Percentiles rank a stretch among this genome's conserved stretches.
Conservation (phyloP, 2,888 invertebrate genomes). For the Dusona sp. region DNA sequence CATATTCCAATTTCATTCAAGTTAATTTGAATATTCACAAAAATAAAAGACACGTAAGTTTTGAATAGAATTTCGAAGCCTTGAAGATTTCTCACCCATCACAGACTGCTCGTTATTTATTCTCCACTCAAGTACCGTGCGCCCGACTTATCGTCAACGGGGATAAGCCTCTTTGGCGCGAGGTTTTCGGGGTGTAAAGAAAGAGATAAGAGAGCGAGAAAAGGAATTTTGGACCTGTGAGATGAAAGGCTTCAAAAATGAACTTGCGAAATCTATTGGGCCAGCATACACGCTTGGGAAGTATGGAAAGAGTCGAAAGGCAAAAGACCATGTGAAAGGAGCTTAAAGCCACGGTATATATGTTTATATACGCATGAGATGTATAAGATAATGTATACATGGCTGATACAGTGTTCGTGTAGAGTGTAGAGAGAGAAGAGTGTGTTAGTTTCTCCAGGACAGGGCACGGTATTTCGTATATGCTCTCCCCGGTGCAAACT, state of each 20-base stretch:
- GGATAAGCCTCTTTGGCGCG: conserved; percentile 61
- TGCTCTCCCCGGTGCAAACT: conserved; percentile 39
- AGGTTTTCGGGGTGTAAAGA: conserved; percentile 22
- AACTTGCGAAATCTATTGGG: conserved; percentile 65
- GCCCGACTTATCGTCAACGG: conserved; percentile 69
- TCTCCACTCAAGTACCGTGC: conserved; percentile 60
- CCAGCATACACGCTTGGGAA: conserved; percentile 28
- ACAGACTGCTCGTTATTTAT: conserved; percentile 58
- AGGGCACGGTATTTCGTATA: conserved; percentile 40
- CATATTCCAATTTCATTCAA: background rate
- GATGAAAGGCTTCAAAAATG: conserved; percentile 49
- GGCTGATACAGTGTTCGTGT: conserved; percentile 13
- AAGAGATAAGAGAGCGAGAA: conserved; percentile 15
- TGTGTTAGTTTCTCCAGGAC: conserved; percentile 47
- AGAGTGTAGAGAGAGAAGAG: conserved; percentile 9
- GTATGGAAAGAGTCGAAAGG: conserved; percentile 36
- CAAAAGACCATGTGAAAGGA: conserved; percentile 73
- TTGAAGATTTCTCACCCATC: conserved; percentile 55
- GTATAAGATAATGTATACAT: background rate
- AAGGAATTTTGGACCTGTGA: conserved; percentile 12
- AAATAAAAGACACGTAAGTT: background rate
- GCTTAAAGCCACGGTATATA: conserved; percentile 73
- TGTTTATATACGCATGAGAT: conserved; percentile 29
- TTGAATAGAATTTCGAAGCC: conserved; percentile 7
- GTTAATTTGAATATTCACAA: conserved; percentile 7